Base-by-base conservation (phyloP, 1,140 invertebrate species). In the Mactra quadrangularis region DNA sequence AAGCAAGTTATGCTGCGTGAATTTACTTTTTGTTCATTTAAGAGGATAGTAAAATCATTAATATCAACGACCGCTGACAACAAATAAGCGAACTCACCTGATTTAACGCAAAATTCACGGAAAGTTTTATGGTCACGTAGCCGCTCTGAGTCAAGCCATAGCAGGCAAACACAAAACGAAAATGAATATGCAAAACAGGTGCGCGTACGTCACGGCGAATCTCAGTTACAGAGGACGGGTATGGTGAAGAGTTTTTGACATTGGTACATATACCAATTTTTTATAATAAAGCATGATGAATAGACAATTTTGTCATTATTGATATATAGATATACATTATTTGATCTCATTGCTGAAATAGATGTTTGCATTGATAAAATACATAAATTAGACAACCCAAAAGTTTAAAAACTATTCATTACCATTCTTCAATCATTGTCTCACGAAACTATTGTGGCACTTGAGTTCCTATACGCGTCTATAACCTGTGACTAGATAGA, bases 111-210 rank as follows among this genome's bases (percentile, higher is more conserved):
- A 15, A 57, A 72, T 19, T 47, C n/a, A 27, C 33, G 27, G 57
- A 35, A 52, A 60, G 4, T 45, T 33, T 76, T 76, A 35, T 62
- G 55, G 57, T 47, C 53, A 59, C 72, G 57, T 53, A 72, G 55
- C 41, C 64, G 47, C 45, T 68, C 52, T 27, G 50, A 17, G 19
- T 55, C 50, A 50, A 31, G 17, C 62, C 45, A 50, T 78, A 78
- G 64, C 59, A 47, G 38, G 62, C 77, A 57, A 72, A 72, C 45
- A 72, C 70, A 72, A 72, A 35, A 55, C 50, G 31, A n/a, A 31
- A 19, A 55, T 72, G 70, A 72, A 72, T 72, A 72, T 72, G 50
- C 70, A 72, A 38, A 27, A 57, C 47, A 57, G 35, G 6, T 55
- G 50, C 7, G 27, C 3, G 22, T 38, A 81, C 53, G 47, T 81